Base-by-base conservation (phyloP, 2,888 invertebrate genomes). In the Dichetophora obliterata region DNA sequence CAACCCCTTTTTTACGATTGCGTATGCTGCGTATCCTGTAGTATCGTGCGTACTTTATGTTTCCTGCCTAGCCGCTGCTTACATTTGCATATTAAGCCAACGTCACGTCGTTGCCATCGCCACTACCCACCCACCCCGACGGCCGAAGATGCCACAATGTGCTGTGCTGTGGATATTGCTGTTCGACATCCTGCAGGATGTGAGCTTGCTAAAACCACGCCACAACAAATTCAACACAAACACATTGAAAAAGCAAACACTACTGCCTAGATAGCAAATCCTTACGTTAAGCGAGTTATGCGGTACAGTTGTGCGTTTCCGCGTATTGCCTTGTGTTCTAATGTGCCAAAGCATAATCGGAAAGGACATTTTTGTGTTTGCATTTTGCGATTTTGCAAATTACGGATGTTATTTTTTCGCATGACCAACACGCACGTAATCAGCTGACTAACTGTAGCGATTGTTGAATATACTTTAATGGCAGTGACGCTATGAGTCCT, bases 381-480 rank as follows among this genome's bases (percentile, higher is more conserved):
- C n/a, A n/a, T 65, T 37, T 6, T 65, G 34, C 34, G 63, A 65
- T 34, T 65, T 65, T 65, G 63, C 37, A 65, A 65, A 65, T 65
- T 65, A 65, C 63, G 63, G 31, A 65, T 65, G 37, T 19, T 19
- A 63, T 31, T 63, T 63, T 63, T 63, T 34, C 63, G 63, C 63
- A 31, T 63, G 63, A n/a, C 63, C 63, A 27, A 65, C n/a, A 65
- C n/a, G 22, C 43, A 43, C 43, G 43, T 43, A 43, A 43, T 43
- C 11, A 2, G 14, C 43, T 43, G 43, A 43, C 43, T 43, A 43
- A 43, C 43, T 43, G 43, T 43, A 43, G 43, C 43, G 43, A 43
- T 43, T 11, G 11, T 43, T 43, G 43, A 43, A 11, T 43, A 3
- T 43, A 43, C 43, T 31, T 1, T 37, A 37, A n/a, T n/a, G 1